These are phyloP conservation scores for Periophthalmodon schlosseri DNA, from an alignment of 2,113 vertebrate species.

Conservation along the genomic window DNA sequence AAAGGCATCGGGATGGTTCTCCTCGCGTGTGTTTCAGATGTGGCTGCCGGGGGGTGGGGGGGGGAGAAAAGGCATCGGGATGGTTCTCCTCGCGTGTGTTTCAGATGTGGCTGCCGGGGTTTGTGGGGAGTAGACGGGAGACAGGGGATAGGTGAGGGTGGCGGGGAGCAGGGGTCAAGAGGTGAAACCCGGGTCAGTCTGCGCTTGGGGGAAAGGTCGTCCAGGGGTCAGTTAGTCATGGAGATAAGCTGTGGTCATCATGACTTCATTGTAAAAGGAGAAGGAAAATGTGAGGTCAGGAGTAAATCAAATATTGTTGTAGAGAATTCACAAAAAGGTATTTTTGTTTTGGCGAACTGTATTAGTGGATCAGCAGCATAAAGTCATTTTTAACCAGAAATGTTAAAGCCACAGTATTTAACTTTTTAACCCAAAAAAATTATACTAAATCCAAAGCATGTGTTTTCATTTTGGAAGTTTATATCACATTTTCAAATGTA, in stretches of 20 bases:
- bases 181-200: constrained; percentile 1
- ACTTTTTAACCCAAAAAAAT: no score
- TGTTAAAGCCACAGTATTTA: no score
- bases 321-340: background rate
- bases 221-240: background rate
- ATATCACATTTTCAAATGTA: no score
- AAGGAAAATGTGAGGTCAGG: background rate
- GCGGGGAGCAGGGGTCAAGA: background rate
- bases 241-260: background rate
- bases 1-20: constrained; percentile 1
- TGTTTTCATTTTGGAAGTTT: no score
- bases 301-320: background rate
- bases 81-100: background rate
- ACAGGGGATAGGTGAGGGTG: background rate
- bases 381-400: no score
- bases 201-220: background rate
- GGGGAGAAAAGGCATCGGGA: constrained; percentile 6
- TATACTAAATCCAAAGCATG: no score
- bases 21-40: background rate
- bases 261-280: background rate
- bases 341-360: background rate
- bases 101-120: background rate
- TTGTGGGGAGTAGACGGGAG: background rate
- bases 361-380: background rate
- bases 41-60: background rate